Evolutionary conservation across 2,888 invertebrate genomes (phyloP).

Genomic region (Eilema caniola): DNA sequence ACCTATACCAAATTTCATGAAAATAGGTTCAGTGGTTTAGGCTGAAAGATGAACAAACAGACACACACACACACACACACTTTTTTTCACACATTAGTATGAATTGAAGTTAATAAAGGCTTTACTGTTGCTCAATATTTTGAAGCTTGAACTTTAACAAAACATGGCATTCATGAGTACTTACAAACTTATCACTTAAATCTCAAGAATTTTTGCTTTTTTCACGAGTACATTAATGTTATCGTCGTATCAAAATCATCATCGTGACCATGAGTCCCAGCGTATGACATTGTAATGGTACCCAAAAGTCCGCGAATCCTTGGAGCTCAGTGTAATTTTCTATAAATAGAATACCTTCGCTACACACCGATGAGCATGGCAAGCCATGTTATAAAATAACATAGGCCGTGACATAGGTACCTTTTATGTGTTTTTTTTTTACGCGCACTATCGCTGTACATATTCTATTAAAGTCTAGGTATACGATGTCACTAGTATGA

Average conservation of each 20-base stretch:
- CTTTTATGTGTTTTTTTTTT: neutral
- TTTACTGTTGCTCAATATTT: too few relatives aligned
- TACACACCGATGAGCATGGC: constrained; percentile 9
- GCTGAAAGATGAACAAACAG: too few relatives aligned
- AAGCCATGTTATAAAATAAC: constrained; percentile 7
- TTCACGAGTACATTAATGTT: neutral
- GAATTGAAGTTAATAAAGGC: neutral
- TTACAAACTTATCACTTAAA: neutral
- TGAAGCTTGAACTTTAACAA: neutral
- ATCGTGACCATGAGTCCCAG: neutral
- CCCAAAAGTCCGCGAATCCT: constrained; percentile 16
- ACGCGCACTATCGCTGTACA: neutral
- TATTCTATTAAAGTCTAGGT: too few relatives aligned
- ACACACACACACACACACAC: too few relatives aligned
- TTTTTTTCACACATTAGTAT: too few relatives aligned
- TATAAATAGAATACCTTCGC: constrained; percentile 19
- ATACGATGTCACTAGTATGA: neutral
- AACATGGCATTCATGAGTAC: neutral
- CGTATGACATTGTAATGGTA: constrained; percentile 3
- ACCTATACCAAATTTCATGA: too few relatives aligned
- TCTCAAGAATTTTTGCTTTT: neutral
- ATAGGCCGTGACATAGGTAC: too few relatives aligned
- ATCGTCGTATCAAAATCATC: neutral
- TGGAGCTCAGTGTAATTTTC: constrained; percentile 14
- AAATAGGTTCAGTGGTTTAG: too few relatives aligned